Conservation (phyloP, 2,797 vertebrate species). For the Lagorchestes hirsutus region DNA sequence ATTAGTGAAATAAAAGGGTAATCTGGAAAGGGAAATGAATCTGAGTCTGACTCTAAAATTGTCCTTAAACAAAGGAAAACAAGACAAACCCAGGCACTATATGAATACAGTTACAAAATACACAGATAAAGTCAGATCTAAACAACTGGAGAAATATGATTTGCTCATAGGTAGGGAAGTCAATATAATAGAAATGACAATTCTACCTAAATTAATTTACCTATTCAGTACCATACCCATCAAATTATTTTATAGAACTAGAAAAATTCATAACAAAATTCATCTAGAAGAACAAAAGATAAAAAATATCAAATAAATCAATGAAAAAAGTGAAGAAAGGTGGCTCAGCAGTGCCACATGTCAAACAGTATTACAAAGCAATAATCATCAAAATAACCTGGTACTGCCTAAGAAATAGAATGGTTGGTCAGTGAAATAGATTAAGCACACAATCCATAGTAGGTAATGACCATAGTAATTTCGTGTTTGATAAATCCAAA, state of each 20-base stretch:
- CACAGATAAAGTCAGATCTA: background rate
- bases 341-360: background rate
- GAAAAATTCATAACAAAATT: too few species aligned
- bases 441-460: background rate
- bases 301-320: too few species aligned
- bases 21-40: background rate
- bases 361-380: background rate
- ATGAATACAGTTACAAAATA: background rate
- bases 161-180: background rate
- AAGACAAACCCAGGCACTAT: background rate
- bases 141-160: background rate
- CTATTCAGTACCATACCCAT: background rate
- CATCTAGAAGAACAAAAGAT: too few species aligned
- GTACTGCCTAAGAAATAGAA: background rate
- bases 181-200: background rate
- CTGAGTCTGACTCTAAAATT: background rate
- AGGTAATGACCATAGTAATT: background rate
- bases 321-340: too few species aligned
- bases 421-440: background rate
- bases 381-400: background rate
- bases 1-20: too few species aligned
- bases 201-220: background rate
- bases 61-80: background rate
- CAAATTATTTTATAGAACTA: too few species aligned
- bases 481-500: background rate